phyloP scores from a whole-genome alignment of 2,888 invertebrate genomes.

The Acronicta aceris region DNA sequence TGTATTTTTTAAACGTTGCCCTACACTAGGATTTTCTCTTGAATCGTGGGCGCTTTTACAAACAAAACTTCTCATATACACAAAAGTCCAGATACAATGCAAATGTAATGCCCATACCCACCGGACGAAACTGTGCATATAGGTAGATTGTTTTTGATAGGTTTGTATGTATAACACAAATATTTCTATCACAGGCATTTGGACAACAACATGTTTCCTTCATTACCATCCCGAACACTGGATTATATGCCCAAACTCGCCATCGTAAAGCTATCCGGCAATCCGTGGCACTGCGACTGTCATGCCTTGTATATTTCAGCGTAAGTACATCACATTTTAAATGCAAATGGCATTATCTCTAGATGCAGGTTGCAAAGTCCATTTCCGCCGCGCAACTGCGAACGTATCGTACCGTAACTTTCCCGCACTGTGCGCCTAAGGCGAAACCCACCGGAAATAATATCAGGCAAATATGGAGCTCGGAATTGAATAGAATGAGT shows the following conservation, averaged over 20 bases:
- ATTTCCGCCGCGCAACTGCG: conserved; percentile 35
- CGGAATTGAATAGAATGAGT: conserved; percentile 32
- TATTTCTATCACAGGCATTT: conserved; percentile 89
- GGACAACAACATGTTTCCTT: conserved; percentile 93
- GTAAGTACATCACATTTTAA: conserved; percentile 80
- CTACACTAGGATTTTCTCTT: too few relatives aligned
- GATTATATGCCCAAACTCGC: conserved; percentile 90
- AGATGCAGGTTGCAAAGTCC: conserved; percentile 40
- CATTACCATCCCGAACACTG: conserved; percentile 91
- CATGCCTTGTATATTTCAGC: conserved; percentile 92
- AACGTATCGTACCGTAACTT: conserved; percentile 33
- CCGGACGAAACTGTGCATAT: too few relatives aligned
- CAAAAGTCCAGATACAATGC: too few relatives aligned
- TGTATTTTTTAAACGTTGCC: too few relatives aligned
- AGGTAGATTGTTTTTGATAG: too few relatives aligned
- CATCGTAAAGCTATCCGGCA: conserved; percentile 92
- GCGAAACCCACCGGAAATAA: conserved; percentile 30
- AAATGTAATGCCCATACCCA: too few relatives aligned
- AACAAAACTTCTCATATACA: too few relatives aligned
- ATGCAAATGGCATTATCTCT: conserved; percentile 45
- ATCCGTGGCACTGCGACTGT: conserved; percentile 95
- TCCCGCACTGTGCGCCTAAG: conserved; percentile 26
- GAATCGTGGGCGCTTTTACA: too few relatives aligned
- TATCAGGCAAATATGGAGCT: conserved; percentile 26
- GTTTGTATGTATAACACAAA: background rate